Evolutionary conservation across 2,113 vertebrate genomes (phyloP).

Genomic region (Ictalurus furcatus): DNA sequence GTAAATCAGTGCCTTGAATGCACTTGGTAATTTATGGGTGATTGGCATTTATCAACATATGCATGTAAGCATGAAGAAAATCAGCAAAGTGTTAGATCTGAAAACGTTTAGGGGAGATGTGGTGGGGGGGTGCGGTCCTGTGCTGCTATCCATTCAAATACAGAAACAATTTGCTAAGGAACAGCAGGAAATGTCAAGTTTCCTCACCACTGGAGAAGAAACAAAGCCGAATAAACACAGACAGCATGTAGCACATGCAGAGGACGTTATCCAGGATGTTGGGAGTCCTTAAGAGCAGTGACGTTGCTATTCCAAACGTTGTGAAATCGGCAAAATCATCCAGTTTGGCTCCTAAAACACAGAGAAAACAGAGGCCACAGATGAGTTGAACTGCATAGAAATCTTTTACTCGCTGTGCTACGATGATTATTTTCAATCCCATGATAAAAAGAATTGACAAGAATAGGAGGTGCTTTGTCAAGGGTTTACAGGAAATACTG

Average conservation of each 20-base stretch:
- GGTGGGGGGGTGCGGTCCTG: neutral
- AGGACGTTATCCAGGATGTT: conserved; percentile 79
- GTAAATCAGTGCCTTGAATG: neutral
- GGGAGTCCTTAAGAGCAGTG: conserved; percentile 77
- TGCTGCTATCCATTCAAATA: neutral
- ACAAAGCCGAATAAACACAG: conserved; percentile 83
- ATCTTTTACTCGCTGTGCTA: neutral
- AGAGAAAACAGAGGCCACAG: neutral
- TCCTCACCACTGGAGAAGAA: conserved; percentile 84
- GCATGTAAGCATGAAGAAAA: neutral
- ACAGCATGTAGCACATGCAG: conserved; percentile 80
- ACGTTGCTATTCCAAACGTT: conserved; percentile 87
- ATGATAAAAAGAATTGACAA: neutral
- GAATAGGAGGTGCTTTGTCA: neutral
- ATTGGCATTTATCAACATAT: neutral
- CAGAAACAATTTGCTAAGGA: neutral
- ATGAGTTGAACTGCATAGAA: neutral
- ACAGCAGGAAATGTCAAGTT: neutral
- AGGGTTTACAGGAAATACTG: neutral
- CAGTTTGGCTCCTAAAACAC: conserved; percentile 80
- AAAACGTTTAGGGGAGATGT: neutral
- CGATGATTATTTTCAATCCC: neutral
- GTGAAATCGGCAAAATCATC: conserved; percentile 93
- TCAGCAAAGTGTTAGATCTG: neutral
- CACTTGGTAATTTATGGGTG: neutral